These are phyloP conservation scores for Chironex yamaguchii DNA, from an alignment of 30 jellyfish, hydroid and myxozoan species.

Conservation along the genomic window DNA sequence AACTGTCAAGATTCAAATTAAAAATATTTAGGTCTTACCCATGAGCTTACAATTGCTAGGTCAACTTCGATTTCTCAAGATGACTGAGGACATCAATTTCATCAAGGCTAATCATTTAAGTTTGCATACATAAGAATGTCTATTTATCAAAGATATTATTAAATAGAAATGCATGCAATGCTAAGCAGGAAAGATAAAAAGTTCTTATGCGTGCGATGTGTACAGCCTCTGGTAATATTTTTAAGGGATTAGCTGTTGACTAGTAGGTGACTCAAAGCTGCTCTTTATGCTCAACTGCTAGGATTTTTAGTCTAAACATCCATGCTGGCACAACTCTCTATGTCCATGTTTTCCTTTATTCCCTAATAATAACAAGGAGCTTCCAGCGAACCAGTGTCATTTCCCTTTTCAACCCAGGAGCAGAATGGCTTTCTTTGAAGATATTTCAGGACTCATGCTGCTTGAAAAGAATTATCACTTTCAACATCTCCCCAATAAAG, in stretches of 20 bases:
- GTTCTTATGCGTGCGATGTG: too few relatives aligned
- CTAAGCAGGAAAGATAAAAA: too few relatives aligned
- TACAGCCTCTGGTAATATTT: background rate
- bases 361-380: background rate
- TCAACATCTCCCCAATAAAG: background rate
- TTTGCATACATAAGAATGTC: too few relatives aligned
- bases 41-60: too few relatives aligned
- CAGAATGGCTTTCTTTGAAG: background rate
- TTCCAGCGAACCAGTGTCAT: background rate
- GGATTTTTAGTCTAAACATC: background rate
- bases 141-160: too few relatives aligned
- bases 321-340: background rate
- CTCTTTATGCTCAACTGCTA: background rate
- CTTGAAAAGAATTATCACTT: background rate
- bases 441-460: background rate
- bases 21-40: too few relatives aligned
- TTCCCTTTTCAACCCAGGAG: background rate
- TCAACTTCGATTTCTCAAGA: too few relatives aligned
- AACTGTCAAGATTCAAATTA: too few relatives aligned
- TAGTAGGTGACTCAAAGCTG: background rate
- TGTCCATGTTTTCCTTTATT: background rate
- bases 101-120: too few relatives aligned
- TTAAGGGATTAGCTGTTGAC: background rate
- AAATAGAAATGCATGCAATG: too few relatives aligned
- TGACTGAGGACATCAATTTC: too few relatives aligned